Base-by-base conservation (phyloP, 1,140 invertebrate species). In the Drosophila littoralis region DNA sequence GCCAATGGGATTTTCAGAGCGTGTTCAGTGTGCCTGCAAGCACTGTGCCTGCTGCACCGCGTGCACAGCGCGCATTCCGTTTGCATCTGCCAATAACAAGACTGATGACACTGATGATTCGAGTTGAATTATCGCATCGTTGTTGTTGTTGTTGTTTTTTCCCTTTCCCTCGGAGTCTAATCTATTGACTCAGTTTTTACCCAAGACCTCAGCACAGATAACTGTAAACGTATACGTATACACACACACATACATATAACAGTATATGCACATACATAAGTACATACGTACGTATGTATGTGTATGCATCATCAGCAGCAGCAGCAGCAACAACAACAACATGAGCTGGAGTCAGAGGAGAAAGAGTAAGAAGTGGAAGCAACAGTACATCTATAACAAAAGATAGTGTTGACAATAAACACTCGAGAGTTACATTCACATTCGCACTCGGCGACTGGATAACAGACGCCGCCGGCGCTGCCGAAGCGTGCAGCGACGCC, bases 351-450 rank as follows among this genome's bases (percentile, higher is more conserved):
- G 2, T 3, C 22, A 17, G 4, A 48, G 9, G 22, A 28, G 46
- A 12, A 28, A 33, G 8, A n/a, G 22, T 7, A 42, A 58, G 6
- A 35, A 13, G 40, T 10, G 43, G 36, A 45, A 46, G 33, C 9
- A 35, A 51, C 54, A 59, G 40, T 32, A 77, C 50, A 78, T 54
- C 36, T 42, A 32, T n/a, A 46, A 35, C 40, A 15, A 13, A 36
- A 66, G 80, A 82, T 82, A 79, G 80, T 83, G 71, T 64, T 83
- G 76, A 83, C 79, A 83, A 79, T 35, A 70, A 79, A 73, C 60
- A 71, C 66, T 80, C 72, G 61, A 80, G 66, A 76, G 63, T 35
- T 36, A 32, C 54, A 38, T 28, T 35, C 38, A 28, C 52, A 67
- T 59, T 45, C 40, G 50, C 57, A 36, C 40, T 79, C 58, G 36